Evolutionary conservation across 2,888 invertebrate species (phyloP).

Genomic region (Leucoptera coffeella): DNA sequence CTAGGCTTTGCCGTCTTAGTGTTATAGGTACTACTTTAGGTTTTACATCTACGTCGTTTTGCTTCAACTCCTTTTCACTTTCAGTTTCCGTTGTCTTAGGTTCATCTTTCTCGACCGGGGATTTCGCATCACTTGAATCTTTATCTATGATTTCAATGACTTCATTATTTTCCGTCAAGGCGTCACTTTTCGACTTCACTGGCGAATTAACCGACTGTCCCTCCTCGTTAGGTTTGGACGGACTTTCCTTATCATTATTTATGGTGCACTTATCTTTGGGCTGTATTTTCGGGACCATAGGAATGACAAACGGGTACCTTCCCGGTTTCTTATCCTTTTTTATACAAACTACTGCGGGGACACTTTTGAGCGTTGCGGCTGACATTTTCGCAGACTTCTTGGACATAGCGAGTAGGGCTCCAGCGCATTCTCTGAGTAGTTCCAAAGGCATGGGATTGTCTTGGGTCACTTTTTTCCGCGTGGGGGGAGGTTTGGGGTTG

Average conservation of each 20-base stretch:
- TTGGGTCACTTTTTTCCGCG: conserved; percentile 20
- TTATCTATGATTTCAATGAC: background rate
- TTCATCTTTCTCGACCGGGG: no score
- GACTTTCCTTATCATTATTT: background rate
- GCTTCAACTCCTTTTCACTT: background rate
- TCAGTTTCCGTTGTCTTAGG: background rate
- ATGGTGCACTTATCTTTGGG: conserved; percentile 13
- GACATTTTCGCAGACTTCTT: conserved; percentile 23
- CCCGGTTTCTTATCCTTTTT: conserved; percentile 25
- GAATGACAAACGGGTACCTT: conserved; percentile 25
- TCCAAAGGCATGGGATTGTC: no score
- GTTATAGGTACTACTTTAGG: no score
- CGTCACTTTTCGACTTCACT: no score
- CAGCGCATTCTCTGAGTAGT: conserved; percentile 30
- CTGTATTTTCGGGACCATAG: conserved; percentile 24
- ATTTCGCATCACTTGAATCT: no score
- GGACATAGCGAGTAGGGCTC: conserved; percentile 26
- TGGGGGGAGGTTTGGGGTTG: conserved; percentile 16
- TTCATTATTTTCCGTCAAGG: no score
- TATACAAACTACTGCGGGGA: conserved; percentile 12
- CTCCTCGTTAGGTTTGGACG: no score
- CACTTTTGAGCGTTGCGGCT: conserved; percentile 23
- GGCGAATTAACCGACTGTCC: no score
- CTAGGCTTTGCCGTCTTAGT: conserved; percentile 30
- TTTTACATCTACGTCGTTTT: conserved; percentile 30